These are phyloP conservation scores for Dynastes tityus DNA, from an alignment of 2,888 invertebrate species.

Conservation along the genomic window DNA sequence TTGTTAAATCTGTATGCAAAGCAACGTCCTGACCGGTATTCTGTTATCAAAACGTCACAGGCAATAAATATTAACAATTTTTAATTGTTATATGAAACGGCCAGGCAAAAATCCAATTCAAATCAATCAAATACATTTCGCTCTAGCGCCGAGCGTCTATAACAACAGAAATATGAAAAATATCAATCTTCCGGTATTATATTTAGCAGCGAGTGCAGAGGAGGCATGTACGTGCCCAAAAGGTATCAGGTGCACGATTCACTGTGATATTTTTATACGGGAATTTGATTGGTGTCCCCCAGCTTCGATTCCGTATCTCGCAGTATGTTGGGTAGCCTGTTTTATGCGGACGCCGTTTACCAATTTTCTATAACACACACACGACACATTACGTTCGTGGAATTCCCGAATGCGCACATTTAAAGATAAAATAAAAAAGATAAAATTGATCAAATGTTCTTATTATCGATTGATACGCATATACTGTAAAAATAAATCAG, in stretches of 20 bases:
- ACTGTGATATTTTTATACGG: constrained; percentile 44
- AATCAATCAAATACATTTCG: constrained; percentile 4
- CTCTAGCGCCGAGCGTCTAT: background rate
- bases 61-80: constrained; percentile 11
- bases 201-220: constrained; percentile 10
- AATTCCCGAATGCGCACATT: background rate
- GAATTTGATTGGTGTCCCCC: constrained; percentile 43
- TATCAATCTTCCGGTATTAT: constrained; percentile 37
- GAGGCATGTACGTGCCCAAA: constrained; percentile 17
- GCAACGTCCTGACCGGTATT: background rate
- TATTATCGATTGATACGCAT: constrained; percentile 9
- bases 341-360: constrained; percentile 31
- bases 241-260: constrained; percentile 46
- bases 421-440: too few relatives aligned
- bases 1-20: too few relatives aligned
- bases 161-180: constrained; percentile 35
- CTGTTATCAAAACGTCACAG: background rate
- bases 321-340: background rate
- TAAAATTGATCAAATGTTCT: constrained; percentile 31
- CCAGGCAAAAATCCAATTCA: background rate
- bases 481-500: constrained; percentile 2
- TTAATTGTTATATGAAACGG: background rate
- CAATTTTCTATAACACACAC: constrained; percentile 10
- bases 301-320: constrained; percentile 21
- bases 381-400: background rate